Conservation (phyloP, 23 tunicate genomes). For the Styela clava region DNA sequence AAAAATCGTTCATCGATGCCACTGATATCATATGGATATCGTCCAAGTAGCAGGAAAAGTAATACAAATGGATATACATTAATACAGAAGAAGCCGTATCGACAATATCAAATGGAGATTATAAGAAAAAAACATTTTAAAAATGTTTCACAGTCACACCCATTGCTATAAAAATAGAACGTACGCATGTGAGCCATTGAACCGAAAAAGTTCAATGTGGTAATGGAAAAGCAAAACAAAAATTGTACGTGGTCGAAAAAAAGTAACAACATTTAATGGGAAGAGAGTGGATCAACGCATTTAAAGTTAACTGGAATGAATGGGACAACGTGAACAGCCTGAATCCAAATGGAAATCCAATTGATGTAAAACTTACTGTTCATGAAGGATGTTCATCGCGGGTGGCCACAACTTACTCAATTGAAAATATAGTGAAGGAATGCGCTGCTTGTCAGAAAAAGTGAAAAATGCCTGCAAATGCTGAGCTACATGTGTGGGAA, state of each 20-base stretch:
- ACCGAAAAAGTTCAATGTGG: not conserved
- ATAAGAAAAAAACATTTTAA: too few species aligned
- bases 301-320: not conserved
- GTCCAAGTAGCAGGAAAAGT: not conserved
- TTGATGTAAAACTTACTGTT: not conserved
- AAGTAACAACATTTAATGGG: not conserved
- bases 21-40: not conserved
- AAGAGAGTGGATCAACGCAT: not conserved
- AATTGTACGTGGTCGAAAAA: not conserved
- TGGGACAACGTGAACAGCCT: not conserved
- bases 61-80: not conserved
- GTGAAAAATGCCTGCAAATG: too few species aligned
- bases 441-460: too few species aligned
- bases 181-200: not conserved
- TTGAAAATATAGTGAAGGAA: too few species aligned
- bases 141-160: not conserved
- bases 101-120: not conserved
- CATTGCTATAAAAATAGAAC: not conserved
- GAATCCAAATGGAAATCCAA: not conserved
- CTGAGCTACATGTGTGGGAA: too few species aligned
- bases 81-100: not conserved
- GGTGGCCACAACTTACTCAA: too few species aligned
- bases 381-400: too few species aligned
- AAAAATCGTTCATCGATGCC: not conserved
- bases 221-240: not conserved